Evolutionary conservation across 2,888 invertebrate genomes (phyloP), one percentile per base, ranked within the genome.

Genomic region (Hyppa rectilinea): DNA sequence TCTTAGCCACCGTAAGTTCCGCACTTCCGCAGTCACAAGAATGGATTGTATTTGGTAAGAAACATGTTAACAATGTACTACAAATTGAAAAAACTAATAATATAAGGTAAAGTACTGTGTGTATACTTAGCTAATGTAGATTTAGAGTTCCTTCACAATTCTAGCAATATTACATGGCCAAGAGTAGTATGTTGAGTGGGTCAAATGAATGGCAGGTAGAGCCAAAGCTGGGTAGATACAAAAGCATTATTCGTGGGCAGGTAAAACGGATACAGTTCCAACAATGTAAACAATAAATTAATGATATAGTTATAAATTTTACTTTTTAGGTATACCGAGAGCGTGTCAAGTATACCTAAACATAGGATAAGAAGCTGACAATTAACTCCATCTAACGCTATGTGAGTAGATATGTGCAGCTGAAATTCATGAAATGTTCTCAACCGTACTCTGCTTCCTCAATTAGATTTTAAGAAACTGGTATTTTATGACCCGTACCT

Each of bases 11-110:
- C 12, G 53, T 49, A 47, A 67, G 60, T 69, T 81, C 75, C 78
- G 67, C 38, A 71, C 71, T 80, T 80, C 75, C 78, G 83, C 47
- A 75, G 40, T 9, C 52, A 38, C 56, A 69, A 45, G n/a, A 67
- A 70, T 56, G 29, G 40, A 56, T 38, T 70, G 52, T 55, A 66
- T 62, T 71, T 43, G 38, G 1, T 52, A 29, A 10, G 34, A 68
- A 23, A 12, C 45, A 52, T 58, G 29, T 55, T 63, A 74, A 67
- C 52, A 69, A 66, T 66, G 59, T 63, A 59, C 49, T 58, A 52
- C 49, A n/a, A 65, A 74, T 78, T 69, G 49, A 64, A 65, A 73
- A 77, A 49, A 61, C 45, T 61, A 56, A 65, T 56, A 65, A 47
- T 47, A n/a, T 34, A 10, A 31, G 14, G 26, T 34, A 31, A 40